Evolutionary conservation across 2,888 invertebrate genomes (phyloP).

Genomic region (Adineta ricciae): DNA sequence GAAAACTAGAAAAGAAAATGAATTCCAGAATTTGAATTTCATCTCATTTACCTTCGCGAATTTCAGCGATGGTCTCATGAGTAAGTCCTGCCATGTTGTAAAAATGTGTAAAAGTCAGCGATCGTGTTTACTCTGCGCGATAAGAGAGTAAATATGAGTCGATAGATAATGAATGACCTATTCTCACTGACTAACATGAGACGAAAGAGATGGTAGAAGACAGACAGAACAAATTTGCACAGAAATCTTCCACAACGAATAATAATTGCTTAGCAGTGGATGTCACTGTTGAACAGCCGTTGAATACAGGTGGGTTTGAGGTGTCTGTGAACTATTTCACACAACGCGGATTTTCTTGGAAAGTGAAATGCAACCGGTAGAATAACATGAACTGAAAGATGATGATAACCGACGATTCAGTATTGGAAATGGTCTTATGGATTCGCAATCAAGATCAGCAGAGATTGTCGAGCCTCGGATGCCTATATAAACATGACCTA

Average conservation of each 20-base stretch:
- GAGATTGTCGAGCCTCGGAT: too few relatives aligned
- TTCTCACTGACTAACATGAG: neutral
- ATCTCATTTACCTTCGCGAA: neutral
- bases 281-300: neutral
- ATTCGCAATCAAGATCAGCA: too few relatives aligned
- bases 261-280: neutral
- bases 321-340: too few relatives aligned
- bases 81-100: neutral
- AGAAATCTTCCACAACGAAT: neutral
- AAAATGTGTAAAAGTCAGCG: neutral
- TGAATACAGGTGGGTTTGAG: too few relatives aligned
- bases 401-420: too few relatives aligned
- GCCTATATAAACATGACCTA: neutral
- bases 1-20: constrained; percentile 55
- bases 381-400: too few relatives aligned
- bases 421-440: too few relatives aligned
- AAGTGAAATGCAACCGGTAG: too few relatives aligned
- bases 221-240: neutral
- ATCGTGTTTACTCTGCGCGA: neutral
- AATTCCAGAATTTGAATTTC: too few relatives aligned
- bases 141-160: neutral
- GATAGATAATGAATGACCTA: neutral
- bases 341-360: too few relatives aligned
- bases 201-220: neutral
- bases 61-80: neutral